Evolutionary conservation across 2,797 vertebrate genomes (phyloP), one percentile per base, ranked within the genome.

Genomic region (Caiman crocodilus): DNA sequence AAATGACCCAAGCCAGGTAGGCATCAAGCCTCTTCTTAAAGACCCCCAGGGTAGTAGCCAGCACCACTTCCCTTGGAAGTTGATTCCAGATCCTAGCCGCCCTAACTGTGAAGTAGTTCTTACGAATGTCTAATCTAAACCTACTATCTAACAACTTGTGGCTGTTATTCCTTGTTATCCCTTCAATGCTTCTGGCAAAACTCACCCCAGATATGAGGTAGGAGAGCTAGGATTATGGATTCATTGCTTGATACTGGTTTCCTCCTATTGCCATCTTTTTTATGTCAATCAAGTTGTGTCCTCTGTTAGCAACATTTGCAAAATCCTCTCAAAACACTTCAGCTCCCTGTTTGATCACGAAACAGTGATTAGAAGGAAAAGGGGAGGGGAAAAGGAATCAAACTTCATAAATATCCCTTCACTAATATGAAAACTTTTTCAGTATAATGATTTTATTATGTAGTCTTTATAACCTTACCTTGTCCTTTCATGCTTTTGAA

Each of bases 401-500:
- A 71, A 71, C 67, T 21, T 6, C 67, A 35, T 12, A 35, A 50
- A 50, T 50, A 50, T 50, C 9, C 42, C 42, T 50, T 50, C 42
- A 50, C 42, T 50, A 50, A 50, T 50, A 50, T 50, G 42, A 50
- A 50, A 50, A 50, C 42, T 50, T 50, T 50, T 50, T 50, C 42
- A 50, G 42, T 50, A 50, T 50, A 10, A 50, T 50, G 42, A 10
- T 67, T 76, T 74, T 67, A 35, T 67, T 88, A 76, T 1, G 0
- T 59, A 0, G 1, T 57, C 74, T 90, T 88, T 75, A 82, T 88
- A 88, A 78, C 5, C 25, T 88, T 63, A 15, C 79, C 90, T 88
- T 83, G 84, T 93, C 78, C 92, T 82, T 92, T 90, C 58, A 26
- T 78, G 79, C 78, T 90, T 92, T 80, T 75, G 64, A 93, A 91